These are phyloP conservation scores for Paratrypauchen microcephalus DNA, from an alignment of 2,797 vertebrate genomes.

Conservation along the genomic window DNA sequence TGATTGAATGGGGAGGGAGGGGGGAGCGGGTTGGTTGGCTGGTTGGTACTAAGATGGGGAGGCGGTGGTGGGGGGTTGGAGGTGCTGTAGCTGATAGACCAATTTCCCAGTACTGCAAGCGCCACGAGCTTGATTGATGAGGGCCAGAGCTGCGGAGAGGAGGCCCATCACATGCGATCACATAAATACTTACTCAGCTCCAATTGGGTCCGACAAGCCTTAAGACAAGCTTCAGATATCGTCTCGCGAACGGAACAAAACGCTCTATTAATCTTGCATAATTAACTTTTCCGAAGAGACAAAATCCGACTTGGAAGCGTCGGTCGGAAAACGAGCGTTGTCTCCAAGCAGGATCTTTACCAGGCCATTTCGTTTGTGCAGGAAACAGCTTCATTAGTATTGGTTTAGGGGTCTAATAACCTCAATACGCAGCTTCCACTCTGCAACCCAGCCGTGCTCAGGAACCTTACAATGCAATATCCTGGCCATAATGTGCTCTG, in stretches of 20 bases:
- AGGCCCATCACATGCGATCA: constrained; percentile 99
- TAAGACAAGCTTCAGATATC: constrained; percentile 98
- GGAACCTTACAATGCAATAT: constrained; percentile 75
- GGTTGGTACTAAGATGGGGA: constrained; percentile 25
- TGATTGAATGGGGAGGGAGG: constrained; percentile 93
- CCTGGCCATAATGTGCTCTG: constrained; percentile 72
- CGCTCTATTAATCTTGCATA: constrained; percentile 99
- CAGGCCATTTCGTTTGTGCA: constrained; percentile 77
- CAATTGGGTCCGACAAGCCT: constrained; percentile 98
- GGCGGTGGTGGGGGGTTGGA: constrained; percentile 64
- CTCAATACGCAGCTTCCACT: constrained; percentile 76
- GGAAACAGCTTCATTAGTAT: constrained; percentile 82
- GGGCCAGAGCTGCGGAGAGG: constrained; percentile 97
- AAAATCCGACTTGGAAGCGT: constrained; percentile 84
- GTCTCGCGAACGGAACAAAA: constrained; percentile 87
- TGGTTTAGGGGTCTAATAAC: constrained; percentile 78
- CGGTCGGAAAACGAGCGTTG: constrained; percentile 78
- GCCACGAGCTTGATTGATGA: constrained; percentile 94
- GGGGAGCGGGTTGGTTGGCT: constrained; percentile 44
- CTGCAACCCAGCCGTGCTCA: constrained; percentile 68
- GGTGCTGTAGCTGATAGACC: constrained; percentile 90
- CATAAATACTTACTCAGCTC: constrained; percentile 99
- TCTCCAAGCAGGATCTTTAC: constrained; percentile 84
- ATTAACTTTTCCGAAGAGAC: constrained; percentile 91
- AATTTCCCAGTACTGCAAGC: constrained; percentile 97